Conservation (phyloP, 2,888 invertebrate genomes). For the Adineta ricciae region DNA sequence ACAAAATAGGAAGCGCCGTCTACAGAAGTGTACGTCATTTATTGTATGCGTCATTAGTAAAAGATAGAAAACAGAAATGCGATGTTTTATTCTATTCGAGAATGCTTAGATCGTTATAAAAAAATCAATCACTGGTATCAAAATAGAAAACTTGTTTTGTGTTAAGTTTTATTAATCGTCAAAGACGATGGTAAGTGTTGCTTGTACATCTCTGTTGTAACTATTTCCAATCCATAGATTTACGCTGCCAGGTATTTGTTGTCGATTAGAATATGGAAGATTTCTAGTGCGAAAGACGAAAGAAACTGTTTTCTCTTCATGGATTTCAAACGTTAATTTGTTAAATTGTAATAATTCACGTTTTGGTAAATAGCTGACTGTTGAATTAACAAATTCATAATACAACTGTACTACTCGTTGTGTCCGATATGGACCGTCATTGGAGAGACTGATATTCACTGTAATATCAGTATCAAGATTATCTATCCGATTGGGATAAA, state of each 20-base stretch:
- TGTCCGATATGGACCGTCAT: background rate
- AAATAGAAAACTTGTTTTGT: too few relatives aligned
- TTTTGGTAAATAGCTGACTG: background rate
- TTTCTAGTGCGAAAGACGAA: background rate
- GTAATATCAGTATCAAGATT: background rate
- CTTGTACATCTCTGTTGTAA: background rate
- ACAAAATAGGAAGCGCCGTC: too few relatives aligned
- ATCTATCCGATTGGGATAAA: background rate
- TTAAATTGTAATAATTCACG: constrained; percentile 21
- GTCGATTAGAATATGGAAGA: background rate
- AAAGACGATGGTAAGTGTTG: background rate
- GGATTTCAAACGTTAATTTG: background rate
- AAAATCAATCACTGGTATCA: too few relatives aligned
- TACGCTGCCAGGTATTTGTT: background rate
- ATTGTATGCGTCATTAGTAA: too few relatives aligned
- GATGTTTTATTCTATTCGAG: too few relatives aligned
- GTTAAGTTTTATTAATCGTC: too few relatives aligned
- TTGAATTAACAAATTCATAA: constrained; percentile 14
- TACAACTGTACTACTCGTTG: background rate
- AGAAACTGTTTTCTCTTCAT: background rate
- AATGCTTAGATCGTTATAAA: too few relatives aligned
- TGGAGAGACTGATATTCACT: background rate
- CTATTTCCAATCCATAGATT: constrained; percentile 20
- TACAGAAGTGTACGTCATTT: too few relatives aligned
- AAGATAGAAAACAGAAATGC: too few relatives aligned